phyloP scores from a whole-genome alignment of 2,797 vertebrate genomes.

The Aeoliscus strigatus region DNA sequence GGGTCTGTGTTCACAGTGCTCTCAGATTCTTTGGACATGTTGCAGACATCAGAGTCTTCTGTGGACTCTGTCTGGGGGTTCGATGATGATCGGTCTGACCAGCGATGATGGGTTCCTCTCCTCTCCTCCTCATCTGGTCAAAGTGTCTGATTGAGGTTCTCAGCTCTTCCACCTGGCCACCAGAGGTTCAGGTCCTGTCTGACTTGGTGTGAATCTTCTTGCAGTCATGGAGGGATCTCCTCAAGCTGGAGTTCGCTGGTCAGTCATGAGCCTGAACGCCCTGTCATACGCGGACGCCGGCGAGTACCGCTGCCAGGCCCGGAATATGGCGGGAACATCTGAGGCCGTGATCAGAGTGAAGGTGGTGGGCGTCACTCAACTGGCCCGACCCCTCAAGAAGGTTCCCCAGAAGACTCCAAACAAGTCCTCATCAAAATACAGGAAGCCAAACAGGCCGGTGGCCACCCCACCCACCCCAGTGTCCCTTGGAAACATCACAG shows the following conservation, averaged over 20 bases:
- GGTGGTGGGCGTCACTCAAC: conserved; percentile 77
- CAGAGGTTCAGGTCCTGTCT: too few species aligned
- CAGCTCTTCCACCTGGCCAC: not conserved
- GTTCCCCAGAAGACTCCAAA: conserved; percentile 31
- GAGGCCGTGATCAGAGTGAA: conserved; percentile 85
- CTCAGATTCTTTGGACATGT: not conserved
- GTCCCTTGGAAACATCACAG: conserved; percentile 5
- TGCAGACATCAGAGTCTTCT: too few species aligned
- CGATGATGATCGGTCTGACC: too few species aligned
- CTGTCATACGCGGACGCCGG: conserved; percentile 87
- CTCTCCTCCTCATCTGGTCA: not conserved
- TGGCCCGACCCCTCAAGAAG: conserved; percentile 32
- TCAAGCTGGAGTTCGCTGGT: conserved; percentile 85
- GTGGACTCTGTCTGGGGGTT: too few species aligned
- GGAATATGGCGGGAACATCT: conserved; percentile 86
- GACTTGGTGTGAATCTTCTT: conserved; percentile 12
- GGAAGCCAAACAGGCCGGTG: conserved; percentile 16
- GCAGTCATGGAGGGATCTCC: conserved; percentile 90
- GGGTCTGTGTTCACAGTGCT: not conserved
- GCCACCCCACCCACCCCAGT: not conserved
- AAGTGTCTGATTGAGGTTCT: not conserved
- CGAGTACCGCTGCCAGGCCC: conserved; percentile 89
- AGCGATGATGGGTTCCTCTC: too few species aligned
- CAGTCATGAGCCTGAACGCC: conserved; percentile 85
- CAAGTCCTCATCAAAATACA: conserved; percentile 29